Base-by-base conservation (phyloP, 37 sponge, comb jelly and placozoan species). In the Mnemiopsis leidyi region DNA sequence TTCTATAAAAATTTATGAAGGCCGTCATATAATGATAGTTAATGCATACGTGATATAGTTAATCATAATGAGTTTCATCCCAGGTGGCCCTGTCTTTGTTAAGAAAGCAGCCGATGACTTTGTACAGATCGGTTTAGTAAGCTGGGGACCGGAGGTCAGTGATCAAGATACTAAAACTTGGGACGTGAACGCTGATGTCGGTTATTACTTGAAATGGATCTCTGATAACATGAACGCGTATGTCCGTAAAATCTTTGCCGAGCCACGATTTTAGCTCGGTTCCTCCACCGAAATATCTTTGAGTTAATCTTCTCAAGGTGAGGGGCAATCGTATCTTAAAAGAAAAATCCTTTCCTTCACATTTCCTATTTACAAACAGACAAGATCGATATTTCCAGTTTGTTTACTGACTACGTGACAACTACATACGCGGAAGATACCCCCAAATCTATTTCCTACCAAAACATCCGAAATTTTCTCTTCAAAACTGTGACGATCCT, bases 181-280 rank as follows among this genome's bases (percentile, higher is more conserved):
- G 25, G 75, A 71, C 30, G n/a, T 71, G 3, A 71, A 71, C 30
- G 20, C 75, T 71, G 75, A 71, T 18, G 75, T 71, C 75, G n/a
- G 5, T 25, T 71, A 71, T 18, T 71, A 71, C 75, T 23, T 23
- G 20, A 28, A 71, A 3, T 71, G 75, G 75, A 71, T 71, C 7
- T 23, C 75, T 23, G 20, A 13, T 25, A n/a, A 71, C 75, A 71
- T 71, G 75, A 25, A 5, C 21, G 75, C 75, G 75, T 71, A 28
- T 23, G 75, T 71, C 9, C 61, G n/a, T n/a, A n/a, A n/a, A 67
- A 67, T 67, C 68, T 20, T 67, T 67, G 68, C n/a, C n/a, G n/a
- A n/a, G n/a, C n/a, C n/a, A n/a, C n/a, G n/a, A n/a, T n/a, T n/a
- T n/a, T n/a, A n/a, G n/a, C n/a, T n/a, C n/a, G n/a, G n/a, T n/a